These are phyloP conservation scores for Cantharis lateralis DNA, from an alignment of 2,888 invertebrate species.

Conservation along the genomic window DNA sequence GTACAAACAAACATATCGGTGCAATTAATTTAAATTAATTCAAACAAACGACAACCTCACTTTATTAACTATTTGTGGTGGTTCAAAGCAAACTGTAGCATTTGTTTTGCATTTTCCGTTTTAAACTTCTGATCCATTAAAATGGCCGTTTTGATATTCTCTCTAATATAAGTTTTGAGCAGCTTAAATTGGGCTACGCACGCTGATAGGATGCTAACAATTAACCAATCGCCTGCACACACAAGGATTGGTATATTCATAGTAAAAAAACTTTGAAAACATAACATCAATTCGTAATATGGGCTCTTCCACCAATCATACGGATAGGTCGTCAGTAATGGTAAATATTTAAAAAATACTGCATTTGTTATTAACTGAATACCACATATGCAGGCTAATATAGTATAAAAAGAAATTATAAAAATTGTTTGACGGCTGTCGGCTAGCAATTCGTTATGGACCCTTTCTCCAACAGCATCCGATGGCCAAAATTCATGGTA, in stretches of 20 bases:
- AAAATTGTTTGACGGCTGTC: background rate
- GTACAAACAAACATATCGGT: background rate
- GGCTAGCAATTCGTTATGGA: background rate
- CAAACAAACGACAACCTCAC: background rate
- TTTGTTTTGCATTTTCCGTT: background rate
- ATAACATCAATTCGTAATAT: background rate
- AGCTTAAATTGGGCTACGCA: background rate
- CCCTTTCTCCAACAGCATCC: background rate
- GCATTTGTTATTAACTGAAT: background rate
- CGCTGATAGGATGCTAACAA: background rate
- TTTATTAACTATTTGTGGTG: background rate
- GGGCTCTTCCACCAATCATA: background rate
- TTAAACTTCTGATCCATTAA: background rate
- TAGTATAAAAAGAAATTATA: background rate
- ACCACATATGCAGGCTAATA: background rate
- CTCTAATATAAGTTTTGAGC: background rate
- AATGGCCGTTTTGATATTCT: background rate
- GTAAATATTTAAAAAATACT: background rate
- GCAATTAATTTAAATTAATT: background rate
- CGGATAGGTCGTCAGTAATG: background rate
- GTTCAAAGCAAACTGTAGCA: background rate
- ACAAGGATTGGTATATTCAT: background rate
- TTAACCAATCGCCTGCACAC: background rate
- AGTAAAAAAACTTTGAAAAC: background rate
- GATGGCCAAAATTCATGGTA: constrained; percentile 8